Evolutionary conservation across 2,888 invertebrate genomes (phyloP), one percentile per base, ranked within the genome.

Genomic region (Scaptodrosophila latifasciaeformis): DNA sequence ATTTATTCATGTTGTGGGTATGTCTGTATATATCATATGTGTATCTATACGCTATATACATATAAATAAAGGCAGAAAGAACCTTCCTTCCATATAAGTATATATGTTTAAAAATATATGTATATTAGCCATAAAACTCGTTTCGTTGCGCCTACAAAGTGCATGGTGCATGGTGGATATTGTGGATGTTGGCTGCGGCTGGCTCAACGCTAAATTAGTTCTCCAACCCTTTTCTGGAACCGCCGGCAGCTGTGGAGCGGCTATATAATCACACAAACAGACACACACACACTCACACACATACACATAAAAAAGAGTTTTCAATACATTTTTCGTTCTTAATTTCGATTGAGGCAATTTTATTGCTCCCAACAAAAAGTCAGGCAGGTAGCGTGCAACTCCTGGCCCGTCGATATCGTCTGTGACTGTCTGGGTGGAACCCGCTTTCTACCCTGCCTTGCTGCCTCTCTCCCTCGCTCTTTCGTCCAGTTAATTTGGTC

Each of bases 321-420:
- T 76, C 80, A 76, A 75, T 75, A 76, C 70, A 67, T 63, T 74
- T 67, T 68, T 74, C 70, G 78, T 75, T 80, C 66, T 80, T 77
- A 80, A 75, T 75, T 77, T 80, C 80, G 70, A 65, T 75, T 70
- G 58, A 74, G 77, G 61, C 77, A 74, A 74, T 77, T 80, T 80
- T 77, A 80, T 72, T 76, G 72, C 72, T 69, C 46, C 37, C 27
- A n/a, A 2, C 4, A 3, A 0, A 1, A 19, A 18, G 42, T 18
- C 19, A 18, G 31, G 37, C 7, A 79, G 77, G 80, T 79, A 74
- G 74, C 75, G 42, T 59, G 51, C 66, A 52, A 62, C 52, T 54
- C 49, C 7, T 35, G 29, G 18, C n/a, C n/a, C 34, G 59, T 64
- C 67, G 68, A 65, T 56, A 68, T 64, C 51, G 60, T 44, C n/a